phyloP scores from a whole-genome alignment of 2,888 invertebrate species.

The Ormyrus rosae region DNA sequence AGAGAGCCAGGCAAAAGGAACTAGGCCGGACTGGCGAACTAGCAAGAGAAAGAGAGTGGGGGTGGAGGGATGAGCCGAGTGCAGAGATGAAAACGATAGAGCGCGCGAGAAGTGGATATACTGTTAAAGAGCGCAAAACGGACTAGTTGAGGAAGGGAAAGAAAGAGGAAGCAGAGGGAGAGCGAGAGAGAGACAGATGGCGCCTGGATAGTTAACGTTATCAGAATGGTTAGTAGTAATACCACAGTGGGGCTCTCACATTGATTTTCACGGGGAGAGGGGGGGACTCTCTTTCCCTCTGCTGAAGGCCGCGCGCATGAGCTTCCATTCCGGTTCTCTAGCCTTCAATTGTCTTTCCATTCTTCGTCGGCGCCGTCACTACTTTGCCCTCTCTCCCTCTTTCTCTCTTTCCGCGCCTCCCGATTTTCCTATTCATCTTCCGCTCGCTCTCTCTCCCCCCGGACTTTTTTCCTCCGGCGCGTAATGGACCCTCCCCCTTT shows the following conservation, averaged over 20 bases:
- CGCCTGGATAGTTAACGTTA: slow-evolving; percentile 62
- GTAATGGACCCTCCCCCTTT: too few relatives aligned
- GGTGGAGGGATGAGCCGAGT: not conserved
- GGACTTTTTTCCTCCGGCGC: too few relatives aligned
- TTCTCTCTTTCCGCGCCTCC: not conserved
- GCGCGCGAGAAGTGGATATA: not conserved
- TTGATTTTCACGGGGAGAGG: slow-evolving; percentile 68
- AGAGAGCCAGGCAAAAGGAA: too few relatives aligned
- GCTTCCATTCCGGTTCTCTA: slow-evolving; percentile 37
- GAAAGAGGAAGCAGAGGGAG: slow-evolving; percentile 3
- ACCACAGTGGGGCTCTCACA: slow-evolving; percentile 63
- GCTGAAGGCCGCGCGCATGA: not conserved
- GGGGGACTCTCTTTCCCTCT: slow-evolving; percentile 7
- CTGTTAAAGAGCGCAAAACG: slow-evolving; percentile 34
- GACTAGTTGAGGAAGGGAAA: not conserved
- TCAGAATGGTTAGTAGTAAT: slow-evolving; percentile 68
- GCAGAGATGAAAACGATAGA: slow-evolving; percentile 20
- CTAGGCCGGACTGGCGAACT: too few relatives aligned
- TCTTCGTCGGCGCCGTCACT: not conserved
- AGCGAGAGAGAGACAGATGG: slow-evolving; percentile 29
- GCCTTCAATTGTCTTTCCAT: slow-evolving; percentile 8
- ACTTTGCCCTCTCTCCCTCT: slow-evolving; percentile 1
- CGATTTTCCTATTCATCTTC: too few relatives aligned
- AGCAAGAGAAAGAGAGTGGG: not conserved
- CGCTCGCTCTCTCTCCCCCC: too few relatives aligned